phyloP scores from a whole-genome alignment of 1,140 invertebrate genomes.

The Hylaeus anthracinus region DNA sequence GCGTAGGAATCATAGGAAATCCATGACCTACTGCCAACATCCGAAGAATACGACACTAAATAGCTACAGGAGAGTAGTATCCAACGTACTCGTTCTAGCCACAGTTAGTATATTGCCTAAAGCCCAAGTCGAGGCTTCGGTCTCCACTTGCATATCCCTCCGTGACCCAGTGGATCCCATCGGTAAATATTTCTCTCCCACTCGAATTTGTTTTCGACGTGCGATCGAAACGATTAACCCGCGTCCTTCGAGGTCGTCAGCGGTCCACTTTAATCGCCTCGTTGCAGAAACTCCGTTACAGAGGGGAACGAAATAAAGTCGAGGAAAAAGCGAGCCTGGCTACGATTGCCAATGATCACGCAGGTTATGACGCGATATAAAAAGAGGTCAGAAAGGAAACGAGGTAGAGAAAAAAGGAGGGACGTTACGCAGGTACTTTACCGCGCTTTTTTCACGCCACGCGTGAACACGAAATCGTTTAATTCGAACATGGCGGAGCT shows the following conservation, averaged over 20 bases:
- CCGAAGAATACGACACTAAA: no score
- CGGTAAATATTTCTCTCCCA: no score
- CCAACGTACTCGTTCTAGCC: no score
- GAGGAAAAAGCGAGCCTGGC: neutral
- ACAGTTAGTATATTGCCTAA: no score
- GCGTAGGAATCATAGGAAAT: no score
- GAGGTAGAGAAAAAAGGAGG: slow-evolving; percentile 15
- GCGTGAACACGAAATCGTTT: slow-evolving; percentile 57
- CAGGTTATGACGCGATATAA: neutral
- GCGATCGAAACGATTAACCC: neutral
- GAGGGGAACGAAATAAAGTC: neutral
- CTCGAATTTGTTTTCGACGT: neutral
- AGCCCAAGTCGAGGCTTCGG: no score
- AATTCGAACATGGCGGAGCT: slow-evolving; percentile 41
- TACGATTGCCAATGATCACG: slow-evolving; percentile 12
- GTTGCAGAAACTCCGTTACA: neutral
- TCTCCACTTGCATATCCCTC: no score
- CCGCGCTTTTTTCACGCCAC: slow-evolving; percentile 2
- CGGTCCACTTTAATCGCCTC: neutral
- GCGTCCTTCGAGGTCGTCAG: neutral
- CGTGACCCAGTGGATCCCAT: no score
- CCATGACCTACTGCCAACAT: no score
- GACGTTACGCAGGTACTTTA: slow-evolving; percentile 27
- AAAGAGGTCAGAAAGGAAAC: neutral
- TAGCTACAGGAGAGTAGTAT: no score